Evolutionary conservation across 2,797 vertebrate genomes (phyloP), one percentile per base, ranked within the genome.

Genomic region (Sebastes matsubarae): DNA sequence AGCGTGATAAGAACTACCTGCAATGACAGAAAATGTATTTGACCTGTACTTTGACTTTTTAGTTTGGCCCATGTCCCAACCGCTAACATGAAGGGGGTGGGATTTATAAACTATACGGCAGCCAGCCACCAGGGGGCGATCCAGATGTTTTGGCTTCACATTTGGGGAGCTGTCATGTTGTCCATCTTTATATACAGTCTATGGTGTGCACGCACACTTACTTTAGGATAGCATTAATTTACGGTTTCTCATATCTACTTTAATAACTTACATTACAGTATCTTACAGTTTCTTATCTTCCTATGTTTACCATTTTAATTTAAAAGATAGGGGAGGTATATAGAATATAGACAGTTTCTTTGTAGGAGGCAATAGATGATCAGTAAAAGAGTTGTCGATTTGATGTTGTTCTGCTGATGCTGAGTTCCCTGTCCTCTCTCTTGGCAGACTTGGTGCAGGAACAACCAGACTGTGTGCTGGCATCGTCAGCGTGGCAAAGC

Each of bases 391-490:
- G n/a, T 11, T n/a, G 16, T 34, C 1, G 4, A n/a, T 30, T 55
- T 27, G 5, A 71, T 61, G 38, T 61, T 67, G 34, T 34, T 65
- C 0, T 64, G 8, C 22, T 80, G 34, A 64, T 59, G 14, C 20
- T 63, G 27, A 13, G 2, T 42, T 76, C 3, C 8, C 20, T 67
- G 7, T 59, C 66, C 16, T 42, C 38, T 42, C 13, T 42, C 38
- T 42, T 72, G 13, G 25, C 90, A 99, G 99, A 85, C 93, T 99
- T 29, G 97, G 97, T 18, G 99, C 97, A 32, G 99, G 99, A 61
- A 98, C 97, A 50, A 99, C 98, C 12, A 96, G 97, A 3, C 96
- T 99, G 67, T 98, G 97, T 75, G 97, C 98, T 0, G 99, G 99
- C 72, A 97, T 99, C 8, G 94, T 99, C 73, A 99, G 97, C 57